Percentiles rank a stretch among this genome's conserved stretches.
phyloP scores from a whole-genome alignment of 2,888 invertebrate genomes.

The Neoascia interrupta region DNA sequence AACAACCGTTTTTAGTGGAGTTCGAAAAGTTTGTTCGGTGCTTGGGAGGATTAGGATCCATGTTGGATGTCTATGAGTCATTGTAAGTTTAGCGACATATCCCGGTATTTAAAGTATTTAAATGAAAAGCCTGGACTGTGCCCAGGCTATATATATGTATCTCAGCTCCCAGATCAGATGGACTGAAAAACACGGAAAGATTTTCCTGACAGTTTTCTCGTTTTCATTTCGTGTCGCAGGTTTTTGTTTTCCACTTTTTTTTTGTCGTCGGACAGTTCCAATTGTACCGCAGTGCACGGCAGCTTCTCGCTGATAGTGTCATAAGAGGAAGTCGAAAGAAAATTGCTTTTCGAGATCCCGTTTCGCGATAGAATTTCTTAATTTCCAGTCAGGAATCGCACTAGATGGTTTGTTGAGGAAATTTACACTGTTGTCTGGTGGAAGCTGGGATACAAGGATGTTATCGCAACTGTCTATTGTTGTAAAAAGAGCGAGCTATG shows the following conservation, averaged over 20 bases:
- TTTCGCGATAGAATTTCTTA: slow-evolving; percentile 63
- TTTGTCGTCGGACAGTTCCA: slow-evolving; percentile 40
- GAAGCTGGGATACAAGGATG: slow-evolving; percentile 27
- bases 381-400: slow-evolving; percentile 60
- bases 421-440: slow-evolving; percentile 4
- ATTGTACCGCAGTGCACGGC: slow-evolving; percentile 50
- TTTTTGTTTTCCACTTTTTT: not conserved
- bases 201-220: slow-evolving; percentile 51
- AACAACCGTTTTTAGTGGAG: slow-evolving; percentile 47
- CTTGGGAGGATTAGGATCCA: too few relatives aligned
- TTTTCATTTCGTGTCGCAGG: slow-evolving; percentile 30
- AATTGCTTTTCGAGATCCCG: slow-evolving; percentile 66
- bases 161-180: not conserved
- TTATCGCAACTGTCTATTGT: slow-evolving; percentile 40
- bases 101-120: too few relatives aligned
- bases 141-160: too few relatives aligned
- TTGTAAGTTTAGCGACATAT: too few relatives aligned
- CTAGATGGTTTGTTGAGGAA: not conserved
- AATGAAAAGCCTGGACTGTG: not conserved
- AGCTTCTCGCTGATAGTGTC: slow-evolving; percentile 59
- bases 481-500: not conserved
- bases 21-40: slow-evolving; percentile 39
- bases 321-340: slow-evolving; percentile 64
- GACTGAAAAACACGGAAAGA: slow-evolving; percentile 32
- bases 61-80: too few relatives aligned